These are phyloP conservation scores for Eurypyga helias DNA, from an alignment of 2,113 vertebrate species.

Conservation along the genomic window DNA sequence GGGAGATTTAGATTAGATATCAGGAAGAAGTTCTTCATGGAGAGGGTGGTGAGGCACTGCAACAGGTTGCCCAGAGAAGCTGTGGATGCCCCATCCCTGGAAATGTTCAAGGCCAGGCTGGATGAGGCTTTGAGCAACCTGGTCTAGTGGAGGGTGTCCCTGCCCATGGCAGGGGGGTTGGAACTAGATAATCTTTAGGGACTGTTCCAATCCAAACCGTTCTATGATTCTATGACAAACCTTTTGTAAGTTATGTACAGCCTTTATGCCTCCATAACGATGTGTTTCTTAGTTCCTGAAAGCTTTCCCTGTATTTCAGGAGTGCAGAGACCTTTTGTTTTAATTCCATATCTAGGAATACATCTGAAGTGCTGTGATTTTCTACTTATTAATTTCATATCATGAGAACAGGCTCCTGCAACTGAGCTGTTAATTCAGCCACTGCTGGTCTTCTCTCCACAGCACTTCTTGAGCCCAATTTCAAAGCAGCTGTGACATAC, in stretches of 20 bases:
- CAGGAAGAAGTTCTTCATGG: too few species aligned
- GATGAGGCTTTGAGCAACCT: too few species aligned
- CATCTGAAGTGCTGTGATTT: rapidly evolving
- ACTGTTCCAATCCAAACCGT: too few species aligned
- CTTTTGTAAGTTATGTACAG: background rate
- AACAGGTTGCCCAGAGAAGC: too few species aligned
- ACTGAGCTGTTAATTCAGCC: background rate
- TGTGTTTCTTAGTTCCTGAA: rapidly evolving
- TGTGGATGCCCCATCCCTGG: too few species aligned
- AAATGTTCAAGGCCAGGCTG: too few species aligned
- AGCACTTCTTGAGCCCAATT: background rate
- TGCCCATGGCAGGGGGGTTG: too few species aligned
- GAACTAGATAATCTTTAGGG: too few species aligned
- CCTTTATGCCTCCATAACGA: background rate
- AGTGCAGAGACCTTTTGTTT: background rate
- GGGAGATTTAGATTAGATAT: too few species aligned
- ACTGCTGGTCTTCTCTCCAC: background rate
- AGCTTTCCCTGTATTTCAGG: background rate
- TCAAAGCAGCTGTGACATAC: background rate
- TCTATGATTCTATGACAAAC: background rate
- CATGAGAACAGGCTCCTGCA: background rate
- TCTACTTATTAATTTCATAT: background rate
- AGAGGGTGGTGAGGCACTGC: too few species aligned
- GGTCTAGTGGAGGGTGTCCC: too few species aligned
- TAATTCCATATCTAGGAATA: background rate